A percentile compares a stretch with the other conserved stretches of the same genome.
These are phyloP conservation scores for Rhincodon typus DNA, from an alignment of 2,797 vertebrate species.

Conservation along the genomic window DNA sequence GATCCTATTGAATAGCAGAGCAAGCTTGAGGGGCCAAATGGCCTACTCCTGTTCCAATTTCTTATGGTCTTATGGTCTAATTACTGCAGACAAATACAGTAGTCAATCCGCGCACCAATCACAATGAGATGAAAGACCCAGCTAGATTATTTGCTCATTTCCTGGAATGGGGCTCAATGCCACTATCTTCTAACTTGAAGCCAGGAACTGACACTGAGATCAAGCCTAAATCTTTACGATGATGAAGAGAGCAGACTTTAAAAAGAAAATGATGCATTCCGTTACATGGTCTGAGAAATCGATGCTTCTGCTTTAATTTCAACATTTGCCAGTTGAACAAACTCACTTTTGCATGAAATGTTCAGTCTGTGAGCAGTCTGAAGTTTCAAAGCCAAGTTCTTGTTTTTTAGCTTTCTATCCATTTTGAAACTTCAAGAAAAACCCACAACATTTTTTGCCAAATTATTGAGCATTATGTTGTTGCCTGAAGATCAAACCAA, in stretches of 20 bases:
- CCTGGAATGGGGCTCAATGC: too few species aligned
- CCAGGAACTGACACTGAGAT: neutral
- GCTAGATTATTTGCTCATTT: neutral
- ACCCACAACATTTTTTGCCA: slow-evolving; percentile 18
- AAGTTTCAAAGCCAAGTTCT: slow-evolving; percentile 10
- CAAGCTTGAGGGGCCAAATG: too few species aligned
- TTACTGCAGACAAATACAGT: neutral
- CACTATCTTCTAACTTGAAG: neutral
- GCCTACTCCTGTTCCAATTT: too few species aligned
- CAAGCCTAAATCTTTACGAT: neutral
- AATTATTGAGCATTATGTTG: too few species aligned
- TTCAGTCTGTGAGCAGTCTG: neutral
- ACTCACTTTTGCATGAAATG: neutral
- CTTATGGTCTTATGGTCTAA: too few species aligned
- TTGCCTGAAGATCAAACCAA: neutral
- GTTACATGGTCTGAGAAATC: neutral
- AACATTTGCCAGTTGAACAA: neutral
- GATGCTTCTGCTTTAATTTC: neutral
- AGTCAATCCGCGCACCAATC: neutral
- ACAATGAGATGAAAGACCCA: neutral
- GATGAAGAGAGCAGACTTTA: neutral
- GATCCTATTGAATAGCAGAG: too few species aligned
- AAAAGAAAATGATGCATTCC: neutral
- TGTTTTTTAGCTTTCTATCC: neutral
- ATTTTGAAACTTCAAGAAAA: neutral